phyloP scores from a whole-genome alignment of 53 echinoderm and acorn worm species.

The Holothuria scabra region DNA sequence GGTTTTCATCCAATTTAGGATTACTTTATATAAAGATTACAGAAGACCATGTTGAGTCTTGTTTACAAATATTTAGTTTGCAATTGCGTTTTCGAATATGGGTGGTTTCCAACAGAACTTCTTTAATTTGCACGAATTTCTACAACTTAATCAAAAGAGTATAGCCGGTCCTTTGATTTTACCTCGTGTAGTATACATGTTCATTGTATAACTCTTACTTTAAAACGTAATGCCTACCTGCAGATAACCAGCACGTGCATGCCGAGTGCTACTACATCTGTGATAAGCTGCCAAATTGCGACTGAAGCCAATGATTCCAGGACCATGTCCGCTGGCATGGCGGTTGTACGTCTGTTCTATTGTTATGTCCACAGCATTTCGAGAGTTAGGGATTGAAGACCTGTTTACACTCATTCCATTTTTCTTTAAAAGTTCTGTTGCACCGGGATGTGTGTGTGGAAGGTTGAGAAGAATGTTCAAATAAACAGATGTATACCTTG shows the following conservation, averaged over 20 bases:
- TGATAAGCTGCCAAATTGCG: constrained; percentile 57
- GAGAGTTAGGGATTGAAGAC: constrained; percentile 56
- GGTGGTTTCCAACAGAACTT: too few relatives aligned
- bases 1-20: too few relatives aligned
- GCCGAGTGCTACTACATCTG: constrained; percentile 63
- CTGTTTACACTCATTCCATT: constrained; percentile 62
- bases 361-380: constrained; percentile 62
- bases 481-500: constrained; percentile 50
- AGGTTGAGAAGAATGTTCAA: constrained; percentile 58
- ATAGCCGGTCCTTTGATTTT: too few relatives aligned
- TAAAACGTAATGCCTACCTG: constrained; percentile 23
- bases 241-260: constrained; percentile 48
- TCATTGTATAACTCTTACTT: not conserved
- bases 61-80: too few relatives aligned
- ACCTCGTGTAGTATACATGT: not conserved
- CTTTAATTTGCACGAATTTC: too few relatives aligned
- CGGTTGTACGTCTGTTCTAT: constrained; percentile 70
- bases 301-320: constrained; percentile 69
- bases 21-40: too few relatives aligned
- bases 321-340: constrained; percentile 62
- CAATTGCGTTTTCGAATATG: too few relatives aligned
- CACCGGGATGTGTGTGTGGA: constrained; percentile 65
- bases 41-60: too few relatives aligned
- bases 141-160: too few relatives aligned
- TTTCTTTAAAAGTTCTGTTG: too few relatives aligned